Evolutionary conservation across 2,797 vertebrate genomes (phyloP), one percentile per base, ranked within the genome.

Genomic region (Arnoldichthys spilopterus): DNA sequence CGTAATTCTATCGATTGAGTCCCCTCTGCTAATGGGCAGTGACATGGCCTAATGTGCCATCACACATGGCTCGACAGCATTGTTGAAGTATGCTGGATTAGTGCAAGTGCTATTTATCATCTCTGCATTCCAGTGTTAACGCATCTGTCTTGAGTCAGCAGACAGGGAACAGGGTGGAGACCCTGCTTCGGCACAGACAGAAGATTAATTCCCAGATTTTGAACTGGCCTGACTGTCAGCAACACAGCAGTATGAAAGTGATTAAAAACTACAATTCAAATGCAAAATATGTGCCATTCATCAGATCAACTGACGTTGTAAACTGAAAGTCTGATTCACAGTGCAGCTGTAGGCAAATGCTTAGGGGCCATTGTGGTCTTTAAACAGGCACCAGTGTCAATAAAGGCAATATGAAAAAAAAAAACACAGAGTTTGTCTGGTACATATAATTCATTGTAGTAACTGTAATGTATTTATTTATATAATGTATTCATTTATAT

Each of bases 61-160:
- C 2, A 22, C 53, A 70, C 9, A 20, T 32, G 28, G 13, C 58
- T 74, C 16, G 4, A 47, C 45, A 32, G 43, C 59, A 51, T 16
- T 12, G 13, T 47, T 66, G 61, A 66, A 58, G 22, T 26, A 16
- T 49, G 51, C 18, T 69, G 74, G 74, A 76, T 80, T 80, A 72
- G 58, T 5, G 28, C 61, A 49, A 47, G 32, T 26, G 53, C 30
- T 63, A 81, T 72, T 8, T 34, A 70, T 76, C 22, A 9, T 72
- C 49, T 71, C n/a, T 1, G 11, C 59, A 71, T 51, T 77, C 61
- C 51, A 51, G 43, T 28, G 7, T n/a, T n/a, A 15, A 51, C 13
- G 51, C 18, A 26, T 77, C 73, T 70, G 58, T 58, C 49, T 6
- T 58, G 45, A 79, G 70, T 40, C 56, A 59, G 37, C 63, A 68